Conservation (phyloP, 2,888 invertebrate species). For the Baccha elongata region DNA sequence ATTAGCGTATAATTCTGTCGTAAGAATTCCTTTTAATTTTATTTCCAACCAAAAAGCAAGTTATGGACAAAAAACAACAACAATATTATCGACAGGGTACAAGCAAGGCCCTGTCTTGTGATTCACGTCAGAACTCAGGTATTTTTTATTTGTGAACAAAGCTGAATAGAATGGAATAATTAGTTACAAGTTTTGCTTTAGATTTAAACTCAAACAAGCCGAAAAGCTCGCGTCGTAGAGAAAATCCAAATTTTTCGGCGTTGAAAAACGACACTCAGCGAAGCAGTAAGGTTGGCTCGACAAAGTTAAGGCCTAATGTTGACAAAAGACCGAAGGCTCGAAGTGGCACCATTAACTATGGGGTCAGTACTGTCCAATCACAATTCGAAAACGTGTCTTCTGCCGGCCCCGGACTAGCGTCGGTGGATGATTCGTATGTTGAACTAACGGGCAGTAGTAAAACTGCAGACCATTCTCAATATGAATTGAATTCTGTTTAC, state of each 20-base stretch:
- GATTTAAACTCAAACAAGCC: constrained; percentile 79
- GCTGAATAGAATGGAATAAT: not conserved
- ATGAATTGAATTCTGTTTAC: constrained; percentile 92
- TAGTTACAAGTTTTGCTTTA: constrained; percentile 33
- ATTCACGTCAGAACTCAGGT: constrained; percentile 90
- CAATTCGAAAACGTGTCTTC: constrained; percentile 76
- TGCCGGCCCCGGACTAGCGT: constrained; percentile 81
- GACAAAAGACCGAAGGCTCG: constrained; percentile 85
- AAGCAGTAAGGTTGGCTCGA: constrained; percentile 85
- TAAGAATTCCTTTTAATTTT: constrained; percentile 75
- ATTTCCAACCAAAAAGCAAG: constrained; percentile 76
- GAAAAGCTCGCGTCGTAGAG: constrained; percentile 79
- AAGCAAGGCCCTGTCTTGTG: constrained; percentile 88
- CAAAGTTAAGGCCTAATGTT: constrained; percentile 84
- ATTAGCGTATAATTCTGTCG: constrained; percentile 59
- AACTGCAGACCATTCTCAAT: constrained; percentile 75
- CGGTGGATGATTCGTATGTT: constrained; percentile 78
- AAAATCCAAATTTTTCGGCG: constrained; percentile 82
- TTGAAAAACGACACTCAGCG: constrained; percentile 86
- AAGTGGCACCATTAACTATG: constrained; percentile 82
- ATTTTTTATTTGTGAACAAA: constrained; percentile 40
- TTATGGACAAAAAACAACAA: constrained; percentile 90
- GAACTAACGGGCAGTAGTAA: constrained; percentile 74
- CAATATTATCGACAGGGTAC: constrained; percentile 87
- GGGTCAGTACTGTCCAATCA: constrained; percentile 80